Evolutionary conservation across 2,888 invertebrate species (phyloP), one percentile per base, ranked within the genome.

Genomic region (Sceliomorpha sp.): DNA sequence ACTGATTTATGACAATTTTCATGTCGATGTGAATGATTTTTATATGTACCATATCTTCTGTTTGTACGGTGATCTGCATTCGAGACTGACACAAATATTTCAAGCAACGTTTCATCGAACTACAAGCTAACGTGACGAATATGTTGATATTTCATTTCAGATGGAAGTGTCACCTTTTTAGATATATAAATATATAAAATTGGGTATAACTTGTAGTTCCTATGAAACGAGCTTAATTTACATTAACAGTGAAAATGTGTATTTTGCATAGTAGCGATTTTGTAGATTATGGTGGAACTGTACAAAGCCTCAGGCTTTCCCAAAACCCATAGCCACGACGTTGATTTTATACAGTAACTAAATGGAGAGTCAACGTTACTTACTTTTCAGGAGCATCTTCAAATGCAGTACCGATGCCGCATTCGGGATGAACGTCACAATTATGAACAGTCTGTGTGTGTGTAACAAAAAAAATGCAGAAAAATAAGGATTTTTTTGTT

Each of bases 341-440:
- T 51, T 44, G 36, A 24, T 53, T 47, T n/a, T n/a, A n/a, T 62
- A 47, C 2, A 13, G 17, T 2, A 34, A 40, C 1, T 10, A 31
- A 26, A 4, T n/a, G n/a, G n/a, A n/a, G n/a, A n/a, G n/a, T n/a
- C n/a, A 48, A 40, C 13, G 34, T 14, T 44, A 83, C 88, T 87
- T 81, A 88, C 88, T 88, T 88, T 75, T 88, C 88, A 66, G 84
- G 86, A n/a, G 70, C 82, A 60, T 83, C 90, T 78, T 91, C 90
- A 66, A 91, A 91, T 13, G 90, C 90, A 29, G 89, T 88, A 27
- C 90, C 90, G 34, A 91, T 90, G 7, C 90, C 90, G 76, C 89
- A 90, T 72, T 90, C 89, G 73, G 90, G 89, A 80, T 91, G 90
- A 56, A 90, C 90, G 70, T 89, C 90, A 81, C 91, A 91, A 80